Conservation (phyloP, 2,797 vertebrate species). For the Hirundo rustica region DNA sequence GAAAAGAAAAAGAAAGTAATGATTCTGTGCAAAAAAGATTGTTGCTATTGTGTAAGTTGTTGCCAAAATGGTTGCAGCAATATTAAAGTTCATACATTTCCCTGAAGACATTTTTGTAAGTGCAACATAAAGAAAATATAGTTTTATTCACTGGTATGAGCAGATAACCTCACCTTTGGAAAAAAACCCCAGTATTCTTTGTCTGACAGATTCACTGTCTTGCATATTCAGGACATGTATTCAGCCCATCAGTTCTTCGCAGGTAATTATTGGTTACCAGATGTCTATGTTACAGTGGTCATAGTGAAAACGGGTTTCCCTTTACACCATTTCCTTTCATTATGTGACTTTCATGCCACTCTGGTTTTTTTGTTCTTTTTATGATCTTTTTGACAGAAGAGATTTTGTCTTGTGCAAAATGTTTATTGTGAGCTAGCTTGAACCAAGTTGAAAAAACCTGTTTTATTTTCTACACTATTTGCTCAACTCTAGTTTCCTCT, state of each 20-base stretch:
- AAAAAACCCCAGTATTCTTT: neutral
- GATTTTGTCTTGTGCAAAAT: conserved; percentile 19
- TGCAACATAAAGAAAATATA: neutral
- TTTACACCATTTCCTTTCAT: conserved; percentile 5
- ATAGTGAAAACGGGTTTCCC: conserved; percentile 8
- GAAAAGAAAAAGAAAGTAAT: neutral
- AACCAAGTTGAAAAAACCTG: neutral
- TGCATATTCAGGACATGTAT: conserved; percentile 10
- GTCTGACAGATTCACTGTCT: neutral
- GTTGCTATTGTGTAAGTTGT: neutral
- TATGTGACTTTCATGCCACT: neutral
- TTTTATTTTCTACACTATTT: conserved; percentile 20
- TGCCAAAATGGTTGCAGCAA: neutral
- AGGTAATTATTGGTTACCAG: conserved; percentile 25
- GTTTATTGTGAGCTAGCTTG: neutral
- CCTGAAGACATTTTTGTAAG: neutral
- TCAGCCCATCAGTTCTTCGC: conserved; percentile 6
- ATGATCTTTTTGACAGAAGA: neutral
- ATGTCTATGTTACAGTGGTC: neutral
- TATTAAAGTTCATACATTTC: neutral
- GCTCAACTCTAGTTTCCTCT: conserved; percentile 2
- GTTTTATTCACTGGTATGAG: neutral
- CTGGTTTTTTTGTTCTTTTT: neutral
- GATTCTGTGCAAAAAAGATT: neutral
- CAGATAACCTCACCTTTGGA: neutral